phyloP scores from a whole-genome alignment of 2,797 vertebrate species.

The Peromyscus melanophrys region DNA sequence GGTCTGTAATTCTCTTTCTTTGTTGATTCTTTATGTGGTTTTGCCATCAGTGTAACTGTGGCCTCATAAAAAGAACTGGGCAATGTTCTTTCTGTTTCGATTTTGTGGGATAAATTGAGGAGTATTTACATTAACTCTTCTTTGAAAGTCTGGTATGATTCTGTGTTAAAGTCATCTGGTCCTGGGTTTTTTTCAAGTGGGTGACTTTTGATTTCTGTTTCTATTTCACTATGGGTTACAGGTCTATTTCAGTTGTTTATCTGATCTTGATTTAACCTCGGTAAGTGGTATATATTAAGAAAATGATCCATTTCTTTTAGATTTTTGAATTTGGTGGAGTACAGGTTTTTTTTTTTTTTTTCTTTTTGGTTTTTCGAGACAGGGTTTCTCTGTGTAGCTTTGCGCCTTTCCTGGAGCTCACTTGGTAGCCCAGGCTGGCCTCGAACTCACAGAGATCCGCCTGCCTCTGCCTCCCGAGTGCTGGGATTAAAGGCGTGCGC shows the following conservation, averaged over 20 bases:
- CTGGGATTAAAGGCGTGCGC: no score
- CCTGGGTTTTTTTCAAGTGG: background rate
- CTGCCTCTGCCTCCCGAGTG: no score
- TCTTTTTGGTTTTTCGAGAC: no score
- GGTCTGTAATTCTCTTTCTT: background rate
- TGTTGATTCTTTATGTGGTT: background rate
- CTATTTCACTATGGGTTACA: background rate
- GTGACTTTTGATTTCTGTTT: background rate
- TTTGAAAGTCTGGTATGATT: background rate
- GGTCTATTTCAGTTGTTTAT: background rate
- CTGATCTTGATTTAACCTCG: background rate
- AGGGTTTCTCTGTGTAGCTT: no score
- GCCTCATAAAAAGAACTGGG: background rate
- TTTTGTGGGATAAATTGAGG: background rate
- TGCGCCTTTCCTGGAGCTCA: no score
- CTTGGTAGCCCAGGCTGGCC: no score
- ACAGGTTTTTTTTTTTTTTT: no score
- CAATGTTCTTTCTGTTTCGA: background rate
- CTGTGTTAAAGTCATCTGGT: background rate
- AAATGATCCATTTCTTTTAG: background rate
- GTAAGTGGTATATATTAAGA: no score
- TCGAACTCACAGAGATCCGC: no score
- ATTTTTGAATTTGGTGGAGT: background rate
- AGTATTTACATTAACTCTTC: background rate
- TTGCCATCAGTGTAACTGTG: background rate